Base-by-base conservation (phyloP, 1,140 invertebrate genomes). In the Lethocerus indicus region DNA sequence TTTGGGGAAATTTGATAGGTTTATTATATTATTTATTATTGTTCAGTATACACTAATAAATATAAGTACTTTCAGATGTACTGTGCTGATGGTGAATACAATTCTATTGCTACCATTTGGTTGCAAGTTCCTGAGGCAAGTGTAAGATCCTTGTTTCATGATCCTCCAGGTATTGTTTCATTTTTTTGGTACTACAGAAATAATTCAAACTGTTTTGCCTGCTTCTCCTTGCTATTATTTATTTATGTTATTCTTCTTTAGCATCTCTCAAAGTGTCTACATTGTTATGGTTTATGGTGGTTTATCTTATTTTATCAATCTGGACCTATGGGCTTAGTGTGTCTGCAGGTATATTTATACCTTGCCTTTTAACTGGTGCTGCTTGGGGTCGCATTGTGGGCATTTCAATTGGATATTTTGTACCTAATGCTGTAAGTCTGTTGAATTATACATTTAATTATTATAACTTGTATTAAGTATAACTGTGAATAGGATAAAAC, bases 111-210 rank as follows among this genome's bases (percentile, higher is more conserved):
- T 7, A 78, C 85, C 27, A 74, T 98, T 16, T 96, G 94, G 83
- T 93, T 98, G 61, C 90, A 96, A 73, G 96, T 91, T 7, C 93
- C 94, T 0, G 94, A 98, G 68, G 83, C 83, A 20, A 90, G 85
- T 42, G 90, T 98, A 0, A 75, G 84, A 42, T 85, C 85, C 20
- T 69, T 99, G 1, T 86, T 99, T 54, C 95, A 98, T 67, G 88
- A 93, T 68, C 76, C 81, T 1, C 64, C 69, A 58, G 74, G 77
- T 77, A 61, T 58, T n/a, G n/a, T 32, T 32, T 32, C n/a, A 32
- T 32, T 32, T 32, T 32, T n/a, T n/a, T n/a, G n/a, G n/a, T n/a
- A n/a, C n/a, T n/a, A n/a, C n/a, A n/a, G n/a, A n/a, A n/a, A n/a
- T n/a, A n/a, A n/a, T n/a, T n/a, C n/a, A n/a, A n/a, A n/a, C n/a